Base-by-base conservation (phyloP, 1,140 invertebrate genomes). In the Drosophila melanogaster region DNA sequence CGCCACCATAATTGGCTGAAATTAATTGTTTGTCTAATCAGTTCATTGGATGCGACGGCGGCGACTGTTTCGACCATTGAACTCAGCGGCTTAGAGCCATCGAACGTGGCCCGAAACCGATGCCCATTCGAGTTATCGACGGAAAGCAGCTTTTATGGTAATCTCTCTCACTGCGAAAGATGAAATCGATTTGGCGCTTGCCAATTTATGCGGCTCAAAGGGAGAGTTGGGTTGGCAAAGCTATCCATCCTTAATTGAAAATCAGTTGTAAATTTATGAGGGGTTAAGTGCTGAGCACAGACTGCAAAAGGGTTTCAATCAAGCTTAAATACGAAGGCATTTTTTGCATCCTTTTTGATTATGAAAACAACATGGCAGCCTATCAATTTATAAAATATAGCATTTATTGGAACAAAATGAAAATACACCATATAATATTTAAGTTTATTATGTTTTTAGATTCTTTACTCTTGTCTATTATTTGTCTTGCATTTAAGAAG, bases 21-120 rank as follows among this genome's bases (percentile, higher is more conserved):
- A 89, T 87, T 87, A 87, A 87, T 87, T 87, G 79, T 89, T 87
- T 81, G 70, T 66, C 79, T 87, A 87, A 87, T 87, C 84, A 89
- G 83, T 76, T 79, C 70, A 86, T 86, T 83, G 81, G 66, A 79
- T 79, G 69, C 70, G 65, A 56, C 75, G 43, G 40, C 60, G 72
- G 69, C 56, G 53, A 50, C 58, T 37, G 26, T 41, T 30, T 22
- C 55, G 54, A 51, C 53, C 71, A 65, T 65, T 75, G 71, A 75
- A 75, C 72, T 65, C 35, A 24, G 35, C 37, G 60, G 46, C 62
- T 53, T 26, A 70, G 30, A 49, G 30, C 37, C 65, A 22, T 49
- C 26, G 60, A 62, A 43, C 19, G 17, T 17, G 58, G 38, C 30
- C 14, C 44, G 33, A 49, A 49, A 49, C 15, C 50, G 43, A 71